Conservation (phyloP, 2,888 invertebrate species). For the Agrochola macilenta region DNA sequence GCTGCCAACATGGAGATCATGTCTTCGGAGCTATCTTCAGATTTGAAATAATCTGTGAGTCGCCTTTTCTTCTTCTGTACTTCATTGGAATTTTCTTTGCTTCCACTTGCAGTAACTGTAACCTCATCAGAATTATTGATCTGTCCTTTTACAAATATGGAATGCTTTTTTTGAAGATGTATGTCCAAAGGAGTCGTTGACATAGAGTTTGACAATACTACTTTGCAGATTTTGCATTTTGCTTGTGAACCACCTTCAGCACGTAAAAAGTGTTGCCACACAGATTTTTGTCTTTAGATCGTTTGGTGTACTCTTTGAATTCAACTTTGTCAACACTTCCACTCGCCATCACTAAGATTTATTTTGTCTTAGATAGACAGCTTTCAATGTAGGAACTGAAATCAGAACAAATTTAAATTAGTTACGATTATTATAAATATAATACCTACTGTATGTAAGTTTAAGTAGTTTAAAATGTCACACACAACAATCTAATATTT, state of each 20-base stretch:
- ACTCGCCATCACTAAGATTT: slow-evolving; percentile 2
- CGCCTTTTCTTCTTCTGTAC: too few relatives aligned
- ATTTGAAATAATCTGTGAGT: neutral
- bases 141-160: slow-evolving; percentile 10
- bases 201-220: slow-evolving; percentile 4
- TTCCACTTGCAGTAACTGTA: too few relatives aligned
- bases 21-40: slow-evolving; percentile 4
- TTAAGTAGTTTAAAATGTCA: too few relatives aligned
- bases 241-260: neutral
- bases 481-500: too few relatives aligned
- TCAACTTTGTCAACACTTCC: slow-evolving; percentile 4
- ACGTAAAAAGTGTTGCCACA: neutral
- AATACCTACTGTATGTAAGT: too few relatives aligned
- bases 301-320: slow-evolving; percentile 7
- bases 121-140: neutral
- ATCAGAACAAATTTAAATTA: too few relatives aligned
- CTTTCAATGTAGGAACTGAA: neutral
- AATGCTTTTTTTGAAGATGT: slow-evolving; percentile 3
- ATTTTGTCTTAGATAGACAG: slow-evolving; percentile 8
- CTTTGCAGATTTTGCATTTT: slow-evolving; percentile 4
- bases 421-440: too few relatives aligned
- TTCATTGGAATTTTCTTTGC: too few relatives aligned
- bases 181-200: slow-evolving; percentile 2
- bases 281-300: neutral
- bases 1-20: slow-evolving; percentile 7